Base-by-base conservation (phyloP, 2,113 vertebrate species). In the Plestiodon gilberti region DNA sequence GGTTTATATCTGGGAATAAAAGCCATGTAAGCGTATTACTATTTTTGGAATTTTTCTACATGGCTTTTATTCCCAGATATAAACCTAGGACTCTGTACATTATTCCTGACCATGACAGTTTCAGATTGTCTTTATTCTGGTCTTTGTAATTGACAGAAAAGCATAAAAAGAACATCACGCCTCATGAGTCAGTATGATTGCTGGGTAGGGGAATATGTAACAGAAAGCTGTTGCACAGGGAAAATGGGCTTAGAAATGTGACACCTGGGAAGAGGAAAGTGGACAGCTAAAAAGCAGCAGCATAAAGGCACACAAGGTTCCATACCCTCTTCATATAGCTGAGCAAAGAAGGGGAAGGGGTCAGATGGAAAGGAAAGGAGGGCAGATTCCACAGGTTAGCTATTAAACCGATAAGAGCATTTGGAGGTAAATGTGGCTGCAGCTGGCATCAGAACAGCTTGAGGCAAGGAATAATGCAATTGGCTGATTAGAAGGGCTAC, bases 251-350 rank as follows among this genome's bases (percentile, higher is more conserved):
- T 80, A 77, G 10, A 70, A 57, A 82, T 73, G 35, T 86, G n/a
- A n/a, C 70, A 74, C 38, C 40, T 52, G 23, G 30, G 52, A 87
- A 48, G 48, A 80, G 33, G 55, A 86, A 89, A 84, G 20, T 59
- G 64, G 59, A 83, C 25, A 81, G 33, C 2, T 84, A 33, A 84
- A 77, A 5, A 69, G 40, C 64, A 88, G 4, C 3, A 48, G 8
- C 64, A 64, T 52, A 81, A 80, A 70, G 70, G 11, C 13, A 85
- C 40, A 64, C 52, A 64, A 87, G 82, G 9, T 18, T 57, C 9
- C 3, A 23, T 40, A 69, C 0, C 1, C 2, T 0, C 0, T 1
- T 62, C 40, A 40, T 55, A 28, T 22, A 70, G 59, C n/a, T 81
- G 33, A 80, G 23, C 15, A 71, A 33, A 83, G 48, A 71, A 43